A percentile compares a stretch with the other conserved stretches of the same genome.
Conservation (phyloP, 2,797 vertebrate species). For the Glyptemys insculpta region DNA sequence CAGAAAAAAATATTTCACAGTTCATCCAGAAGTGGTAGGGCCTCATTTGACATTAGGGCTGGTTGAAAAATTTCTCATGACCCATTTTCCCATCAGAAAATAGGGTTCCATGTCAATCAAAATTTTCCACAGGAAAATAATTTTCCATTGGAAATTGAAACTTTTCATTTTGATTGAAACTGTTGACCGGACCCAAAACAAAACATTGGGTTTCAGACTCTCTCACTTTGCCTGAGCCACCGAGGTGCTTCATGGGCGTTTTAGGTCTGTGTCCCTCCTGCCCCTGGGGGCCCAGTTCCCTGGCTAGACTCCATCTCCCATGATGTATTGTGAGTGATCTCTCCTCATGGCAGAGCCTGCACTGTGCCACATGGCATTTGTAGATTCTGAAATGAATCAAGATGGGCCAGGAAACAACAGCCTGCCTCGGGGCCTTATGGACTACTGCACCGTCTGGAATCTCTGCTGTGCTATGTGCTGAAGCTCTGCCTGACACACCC, state of each 20-base stretch:
- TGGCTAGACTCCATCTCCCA: accelerated
- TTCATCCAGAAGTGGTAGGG: background rate
- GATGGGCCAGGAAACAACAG: background rate
- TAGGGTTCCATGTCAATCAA: background rate
- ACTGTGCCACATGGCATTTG: background rate
- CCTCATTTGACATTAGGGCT: background rate
- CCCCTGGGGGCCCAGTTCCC: background rate
- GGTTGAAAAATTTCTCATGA: background rate
- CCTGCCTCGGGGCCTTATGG: background rate
- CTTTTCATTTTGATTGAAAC: background rate
- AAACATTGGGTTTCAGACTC: accelerated
- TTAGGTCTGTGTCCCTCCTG: accelerated
- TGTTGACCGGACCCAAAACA: accelerated
- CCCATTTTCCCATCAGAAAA: background rate
- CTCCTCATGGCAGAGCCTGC: background rate
- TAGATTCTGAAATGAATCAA: background rate
- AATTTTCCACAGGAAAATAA: background rate
- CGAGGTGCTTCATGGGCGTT: accelerated
- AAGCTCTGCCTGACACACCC: background rate
- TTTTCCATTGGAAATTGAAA: background rate
- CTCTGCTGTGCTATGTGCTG: background rate
- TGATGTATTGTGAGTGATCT: accelerated
- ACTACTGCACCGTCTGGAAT: background rate
- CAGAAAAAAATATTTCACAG: background rate
- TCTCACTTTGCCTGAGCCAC: accelerated